phyloP scores from a whole-genome alignment of 2,113 vertebrate genomes.

The Athene noctua region DNA sequence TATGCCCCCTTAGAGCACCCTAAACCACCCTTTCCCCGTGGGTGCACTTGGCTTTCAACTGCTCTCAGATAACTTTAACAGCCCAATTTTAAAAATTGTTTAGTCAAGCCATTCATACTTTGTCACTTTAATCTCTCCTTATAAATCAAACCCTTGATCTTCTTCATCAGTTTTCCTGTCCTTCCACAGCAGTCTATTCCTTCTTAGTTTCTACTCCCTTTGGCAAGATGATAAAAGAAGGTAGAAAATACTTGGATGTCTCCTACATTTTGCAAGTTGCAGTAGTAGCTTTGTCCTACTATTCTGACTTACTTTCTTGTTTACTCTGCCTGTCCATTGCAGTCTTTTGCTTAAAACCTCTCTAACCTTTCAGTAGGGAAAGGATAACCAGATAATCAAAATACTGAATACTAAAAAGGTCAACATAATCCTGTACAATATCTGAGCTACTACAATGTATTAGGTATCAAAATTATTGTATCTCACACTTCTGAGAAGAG shows the following conservation, averaged over 20 bases:
- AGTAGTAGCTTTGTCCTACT: not conserved
- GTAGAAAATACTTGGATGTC: not conserved
- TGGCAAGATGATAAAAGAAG: not conserved
- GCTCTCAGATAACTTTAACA: not conserved
- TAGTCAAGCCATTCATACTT: not conserved
- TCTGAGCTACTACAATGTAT: not conserved
- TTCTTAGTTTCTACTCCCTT: not conserved
- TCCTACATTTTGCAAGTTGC: not conserved
- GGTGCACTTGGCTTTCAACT: not conserved
- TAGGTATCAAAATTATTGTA: not conserved
- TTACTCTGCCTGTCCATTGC: not conserved
- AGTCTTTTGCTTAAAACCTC: not conserved
- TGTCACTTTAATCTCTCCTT: not conserved
- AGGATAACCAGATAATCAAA: conserved; percentile 26
- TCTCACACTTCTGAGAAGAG: not conserved
- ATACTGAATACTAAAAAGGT: conserved; percentile 45
- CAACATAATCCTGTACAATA: not conserved
- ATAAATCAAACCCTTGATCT: not conserved
- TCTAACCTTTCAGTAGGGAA: not conserved
- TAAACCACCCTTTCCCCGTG: not conserved
- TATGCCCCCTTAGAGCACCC: not conserved
- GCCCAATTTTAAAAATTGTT: not conserved
- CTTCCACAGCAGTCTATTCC: not conserved
- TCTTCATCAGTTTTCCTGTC: not conserved
- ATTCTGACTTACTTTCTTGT: not conserved